These are phyloP conservation scores for Sebastes iracundus DNA, from an alignment of 2,797 vertebrate species.

Conservation along the genomic window DNA sequence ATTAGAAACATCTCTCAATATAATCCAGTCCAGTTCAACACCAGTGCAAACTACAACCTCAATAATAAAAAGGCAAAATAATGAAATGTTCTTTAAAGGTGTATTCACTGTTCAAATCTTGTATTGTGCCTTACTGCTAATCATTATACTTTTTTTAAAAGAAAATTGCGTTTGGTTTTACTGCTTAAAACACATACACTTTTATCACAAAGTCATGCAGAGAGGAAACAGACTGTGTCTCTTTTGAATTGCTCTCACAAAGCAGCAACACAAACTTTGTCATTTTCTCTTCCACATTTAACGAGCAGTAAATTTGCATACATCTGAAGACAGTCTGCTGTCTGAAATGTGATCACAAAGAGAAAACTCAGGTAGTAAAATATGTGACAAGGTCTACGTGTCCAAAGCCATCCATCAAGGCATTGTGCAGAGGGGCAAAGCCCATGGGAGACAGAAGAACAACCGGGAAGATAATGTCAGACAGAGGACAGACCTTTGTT, in stretches of 20 bases:
- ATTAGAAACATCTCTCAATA: not conserved
- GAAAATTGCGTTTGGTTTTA: not conserved
- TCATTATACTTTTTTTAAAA: not conserved
- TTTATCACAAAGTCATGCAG: not conserved
- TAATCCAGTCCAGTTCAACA: not conserved
- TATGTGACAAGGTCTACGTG: not conserved
- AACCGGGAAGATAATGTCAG: not conserved
- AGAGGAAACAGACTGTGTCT: not conserved
- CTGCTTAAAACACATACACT: not conserved
- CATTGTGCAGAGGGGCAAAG: not conserved
- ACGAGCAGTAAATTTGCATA: not conserved
- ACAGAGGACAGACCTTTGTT: not conserved
- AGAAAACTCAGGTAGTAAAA: not conserved
- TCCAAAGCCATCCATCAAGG: not conserved
- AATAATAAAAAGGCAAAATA: not conserved
- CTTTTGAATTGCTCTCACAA: not conserved
- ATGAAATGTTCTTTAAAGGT: not conserved
- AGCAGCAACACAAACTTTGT: not conserved
- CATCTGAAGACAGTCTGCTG: not conserved
- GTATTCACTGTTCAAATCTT: not conserved
- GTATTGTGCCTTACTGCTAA: not conserved
- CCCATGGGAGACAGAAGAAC: not conserved
- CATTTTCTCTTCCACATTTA: not conserved
- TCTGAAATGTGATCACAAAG: not conserved
- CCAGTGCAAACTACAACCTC: not conserved